A percentile compares a stretch with the other conserved stretches of the same genome.
These are phyloP conservation scores for Sebastes minor DNA, from an alignment of 2,797 vertebrate genomes.

Conservation along the genomic window DNA sequence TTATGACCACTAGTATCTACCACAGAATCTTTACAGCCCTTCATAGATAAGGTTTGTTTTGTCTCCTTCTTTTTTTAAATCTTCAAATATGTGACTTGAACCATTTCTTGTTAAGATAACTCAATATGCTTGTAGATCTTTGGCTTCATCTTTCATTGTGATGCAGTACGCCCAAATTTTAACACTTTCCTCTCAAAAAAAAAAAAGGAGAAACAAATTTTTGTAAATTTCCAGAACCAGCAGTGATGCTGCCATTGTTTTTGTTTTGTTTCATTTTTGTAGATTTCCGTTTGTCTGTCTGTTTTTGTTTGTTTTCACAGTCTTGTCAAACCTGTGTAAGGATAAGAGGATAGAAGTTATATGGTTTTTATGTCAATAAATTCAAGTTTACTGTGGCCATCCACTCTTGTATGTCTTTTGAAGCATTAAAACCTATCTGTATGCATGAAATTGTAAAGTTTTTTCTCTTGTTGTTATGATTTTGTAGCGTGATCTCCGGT, in stretches of 20 bases:
- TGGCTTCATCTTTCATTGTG: slow-evolving; percentile 66
- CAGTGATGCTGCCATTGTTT: slow-evolving; percentile 77
- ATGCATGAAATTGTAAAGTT: slow-evolving; percentile 89
- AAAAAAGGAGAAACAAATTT: slow-evolving; percentile 43
- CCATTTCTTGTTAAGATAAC: slow-evolving; percentile 78
- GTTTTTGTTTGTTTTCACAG: slow-evolving; percentile 81
- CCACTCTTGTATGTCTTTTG: slow-evolving; percentile 90
- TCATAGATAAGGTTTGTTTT: slow-evolving; percentile 74
- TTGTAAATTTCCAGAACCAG: slow-evolving; percentile 81
- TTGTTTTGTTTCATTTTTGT: slow-evolving; percentile 74
- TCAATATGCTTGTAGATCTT: slow-evolving; percentile 75
- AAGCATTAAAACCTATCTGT: slow-evolving; percentile 90
- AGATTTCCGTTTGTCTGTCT: slow-evolving; percentile 75
- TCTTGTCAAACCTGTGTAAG: slow-evolving; percentile 93
- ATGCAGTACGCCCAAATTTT: slow-evolving; percentile 75
- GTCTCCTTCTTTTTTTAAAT: slow-evolving; percentile 45
- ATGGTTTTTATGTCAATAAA: slow-evolving; percentile 93
- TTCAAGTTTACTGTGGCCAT: slow-evolving; percentile 93
- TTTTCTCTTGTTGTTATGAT: slow-evolving; percentile 82
- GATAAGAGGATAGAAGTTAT: slow-evolving; percentile 89
- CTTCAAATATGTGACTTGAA: slow-evolving; percentile 87
- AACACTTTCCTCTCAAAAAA: slow-evolving; percentile 68
- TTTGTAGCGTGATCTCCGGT: slow-evolving; percentile 70
- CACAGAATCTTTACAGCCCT: slow-evolving; percentile 85
- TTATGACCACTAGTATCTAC: slow-evolving; percentile 89